Base-by-base conservation (phyloP, 2,113 vertebrate genomes). In the Nerophis ophidion region DNA sequence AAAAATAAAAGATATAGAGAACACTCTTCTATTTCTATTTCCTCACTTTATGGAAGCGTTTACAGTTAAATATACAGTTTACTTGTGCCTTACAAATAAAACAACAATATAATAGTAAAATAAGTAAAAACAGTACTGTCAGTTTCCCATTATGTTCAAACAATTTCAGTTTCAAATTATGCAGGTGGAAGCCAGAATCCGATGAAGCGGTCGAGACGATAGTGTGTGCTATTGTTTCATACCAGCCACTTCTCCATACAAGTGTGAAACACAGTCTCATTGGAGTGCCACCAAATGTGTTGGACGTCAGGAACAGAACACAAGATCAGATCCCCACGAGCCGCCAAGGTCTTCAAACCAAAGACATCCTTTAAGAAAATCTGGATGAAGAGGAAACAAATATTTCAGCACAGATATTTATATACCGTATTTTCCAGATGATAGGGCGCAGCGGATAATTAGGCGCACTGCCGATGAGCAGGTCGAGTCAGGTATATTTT, bases 181-280 rank as follows among this genome's bases (percentile, higher is more conserved):
- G 38, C 38, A 40, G 38, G 6, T 8, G 36, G 36, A 38, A 38
- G 8, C 36, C 36, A 8, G 36, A 10, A 54, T 54, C n/a, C 38
- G 4, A 40, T 4, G 10, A 38, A 56, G 35, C 34, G 4, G 13
- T 15, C 15, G 10, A 42, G 16, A 42, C 15, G 11, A 53, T 34
- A 34, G 34, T 6, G 11, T 48, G 46, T 62, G 17, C 65, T 8
- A 45, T 36, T 59, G 57, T n/a, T 63, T 75, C 81, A 87, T 15
- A 80, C 87, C 48, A 96, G 91, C 93, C 93, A 96, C 16, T 92
- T 93, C 68, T 91, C 89, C 13, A 96, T 92, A 72, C 92, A 95
- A 34, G 60, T 58, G 48, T 90, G 88, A 54, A 91, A 95, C 3
- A 94, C 92, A 0, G 93, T 94, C 58, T 91, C 86, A 14, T 95